phyloP scores from a whole-genome alignment of 2,113 vertebrate genomes.

The Mormoops blainvillei region DNA sequence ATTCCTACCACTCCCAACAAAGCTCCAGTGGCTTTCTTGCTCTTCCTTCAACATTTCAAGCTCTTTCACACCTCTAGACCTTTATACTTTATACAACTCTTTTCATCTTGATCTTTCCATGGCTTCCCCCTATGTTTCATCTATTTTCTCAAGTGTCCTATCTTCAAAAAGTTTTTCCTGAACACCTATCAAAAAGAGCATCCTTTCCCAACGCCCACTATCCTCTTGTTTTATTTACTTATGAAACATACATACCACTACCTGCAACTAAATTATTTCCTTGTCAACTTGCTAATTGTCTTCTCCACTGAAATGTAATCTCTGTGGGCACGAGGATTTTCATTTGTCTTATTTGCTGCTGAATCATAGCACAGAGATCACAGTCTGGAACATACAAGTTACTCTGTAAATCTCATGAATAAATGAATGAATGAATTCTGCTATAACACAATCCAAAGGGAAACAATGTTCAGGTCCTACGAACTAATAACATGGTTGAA shows the following conservation, averaged over 20 bases:
- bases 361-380: not conserved
- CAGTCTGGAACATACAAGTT: not conserved
- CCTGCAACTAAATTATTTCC: not conserved
- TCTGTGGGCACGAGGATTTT: not conserved
- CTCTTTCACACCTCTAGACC: not conserved
- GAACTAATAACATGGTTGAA: not conserved
- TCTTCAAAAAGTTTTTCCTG: not conserved
- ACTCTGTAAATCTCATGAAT: not conserved
- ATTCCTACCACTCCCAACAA: too few species aligned
- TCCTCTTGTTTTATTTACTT: not conserved
- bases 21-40: not conserved
- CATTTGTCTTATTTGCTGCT: not conserved
- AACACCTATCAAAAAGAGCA: not conserved
- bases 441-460: not conserved
- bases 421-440: not conserved
- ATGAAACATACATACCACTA: not conserved
- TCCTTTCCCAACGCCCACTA: not conserved
- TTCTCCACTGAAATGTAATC: not conserved
- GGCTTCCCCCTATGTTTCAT: not conserved
- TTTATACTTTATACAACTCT: not conserved
- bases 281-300: not conserved
- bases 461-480: not conserved
- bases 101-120: not conserved
- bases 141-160: not conserved
- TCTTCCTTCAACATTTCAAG: not conserved